phyloP scores from a whole-genome alignment of 2,888 invertebrate genomes.

The Teleiodes luculella region DNA sequence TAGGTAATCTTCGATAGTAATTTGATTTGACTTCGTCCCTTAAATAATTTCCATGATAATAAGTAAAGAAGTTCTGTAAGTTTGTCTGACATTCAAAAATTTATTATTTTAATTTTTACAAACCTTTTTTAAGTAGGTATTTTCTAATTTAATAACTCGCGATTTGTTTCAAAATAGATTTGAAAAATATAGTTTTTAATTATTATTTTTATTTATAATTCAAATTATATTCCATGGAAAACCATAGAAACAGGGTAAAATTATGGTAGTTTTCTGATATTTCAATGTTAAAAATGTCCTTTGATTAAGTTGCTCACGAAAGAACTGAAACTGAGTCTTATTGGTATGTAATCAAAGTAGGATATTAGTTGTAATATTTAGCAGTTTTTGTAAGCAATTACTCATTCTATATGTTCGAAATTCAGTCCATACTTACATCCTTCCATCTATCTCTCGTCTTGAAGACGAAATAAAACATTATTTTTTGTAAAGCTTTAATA shows the following conservation, averaged over 20 bases:
- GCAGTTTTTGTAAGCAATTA: conserved; percentile 5
- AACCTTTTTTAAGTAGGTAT: no score
- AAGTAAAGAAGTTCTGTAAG: no score
- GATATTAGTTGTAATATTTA: neutral
- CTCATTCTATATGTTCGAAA: neutral
- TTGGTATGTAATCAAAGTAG: neutral
- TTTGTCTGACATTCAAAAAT: no score
- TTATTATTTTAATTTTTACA: no score
- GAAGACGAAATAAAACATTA: neutral
- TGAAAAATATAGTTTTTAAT: no score
- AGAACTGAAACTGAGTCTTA: conserved; percentile 21
- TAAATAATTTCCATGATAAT: no score
- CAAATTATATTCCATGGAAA: conserved; percentile 33
- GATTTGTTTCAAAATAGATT: no score
- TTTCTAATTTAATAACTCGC: no score
- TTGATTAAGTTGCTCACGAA: conserved; percentile 43
- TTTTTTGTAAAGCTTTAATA: neutral
- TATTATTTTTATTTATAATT: conserved; percentile 13
- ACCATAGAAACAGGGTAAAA: conserved; percentile 62
- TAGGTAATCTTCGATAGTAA: no score
- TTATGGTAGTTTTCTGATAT: conserved; percentile 1
- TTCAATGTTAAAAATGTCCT: neutral
- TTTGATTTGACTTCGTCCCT: no score
- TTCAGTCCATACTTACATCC: conserved; percentile 13
- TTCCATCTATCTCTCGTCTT: conserved; percentile 10